Conservation (phyloP, 2,888 invertebrate species). For the Leucophenga maculata region DNA sequence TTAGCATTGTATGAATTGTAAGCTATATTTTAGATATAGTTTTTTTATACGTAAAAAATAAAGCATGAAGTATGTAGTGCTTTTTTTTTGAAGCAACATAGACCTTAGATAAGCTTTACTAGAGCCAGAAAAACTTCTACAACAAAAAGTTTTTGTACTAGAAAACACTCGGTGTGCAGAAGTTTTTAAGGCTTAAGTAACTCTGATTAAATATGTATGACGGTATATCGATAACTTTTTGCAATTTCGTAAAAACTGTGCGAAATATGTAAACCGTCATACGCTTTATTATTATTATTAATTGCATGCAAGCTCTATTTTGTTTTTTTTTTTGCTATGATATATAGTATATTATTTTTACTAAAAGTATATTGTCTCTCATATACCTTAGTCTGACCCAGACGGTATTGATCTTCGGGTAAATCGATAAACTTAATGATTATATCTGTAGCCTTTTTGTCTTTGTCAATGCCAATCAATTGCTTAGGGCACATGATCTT, state of each 20-base stretch:
- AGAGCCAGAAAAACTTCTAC: neutral
- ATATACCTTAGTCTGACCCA: conserved; percentile 96
- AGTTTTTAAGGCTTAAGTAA: neutral
- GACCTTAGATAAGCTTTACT: neutral
- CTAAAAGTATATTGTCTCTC: conserved; percentile 62
- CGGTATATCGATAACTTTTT: too few relatives aligned
- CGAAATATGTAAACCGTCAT: too few relatives aligned
- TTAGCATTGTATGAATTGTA: conserved; percentile 24
- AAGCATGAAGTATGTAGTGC: neutral
- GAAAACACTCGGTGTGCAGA: neutral
- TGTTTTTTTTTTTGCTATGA: neutral
- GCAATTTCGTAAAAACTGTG: too few relatives aligned
- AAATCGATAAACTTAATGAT: conserved; percentile 88
- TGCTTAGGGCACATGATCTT: conserved; percentile 98
- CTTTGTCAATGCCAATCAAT: conserved; percentile 73
- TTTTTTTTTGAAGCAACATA: neutral
- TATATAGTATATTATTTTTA: neutral
- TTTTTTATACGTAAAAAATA: neutral
- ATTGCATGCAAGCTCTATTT: neutral
- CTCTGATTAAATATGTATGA: too few relatives aligned
- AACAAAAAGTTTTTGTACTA: conserved; percentile 8
- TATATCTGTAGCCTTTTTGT: conserved; percentile 83
- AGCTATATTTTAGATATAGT: conserved; percentile 13
- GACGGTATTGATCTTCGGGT: conserved; percentile 93
- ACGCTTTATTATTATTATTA: too few relatives aligned